Conservation (phyloP, 2,888 invertebrate genomes). For the Conops quadrifasciatus region DNA sequence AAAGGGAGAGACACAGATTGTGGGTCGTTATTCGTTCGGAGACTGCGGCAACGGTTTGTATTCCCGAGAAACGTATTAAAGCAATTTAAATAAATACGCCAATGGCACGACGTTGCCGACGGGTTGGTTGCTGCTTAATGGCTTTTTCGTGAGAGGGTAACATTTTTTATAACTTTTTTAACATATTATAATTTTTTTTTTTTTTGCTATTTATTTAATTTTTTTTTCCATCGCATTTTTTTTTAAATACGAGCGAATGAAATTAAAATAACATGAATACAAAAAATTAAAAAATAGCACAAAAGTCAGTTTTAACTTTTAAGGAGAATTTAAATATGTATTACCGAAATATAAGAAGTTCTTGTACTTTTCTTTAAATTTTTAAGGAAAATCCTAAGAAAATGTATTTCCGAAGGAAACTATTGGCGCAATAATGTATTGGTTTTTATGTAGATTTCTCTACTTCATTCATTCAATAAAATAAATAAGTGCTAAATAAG, state of each 20-base stretch:
- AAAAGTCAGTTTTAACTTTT: background rate
- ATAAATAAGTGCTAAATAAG: too few species aligned
- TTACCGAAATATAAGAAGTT: too few species aligned
- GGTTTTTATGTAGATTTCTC: too few species aligned
- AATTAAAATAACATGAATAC: background rate
- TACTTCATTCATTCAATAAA: too few species aligned
- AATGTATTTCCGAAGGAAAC: too few species aligned
- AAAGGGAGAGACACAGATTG: background rate
- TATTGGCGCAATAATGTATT: too few species aligned
- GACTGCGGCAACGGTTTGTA: background rate
- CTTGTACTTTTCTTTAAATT: too few species aligned
- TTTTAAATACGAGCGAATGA: background rate
- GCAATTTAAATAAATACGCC: constrained; percentile 33
- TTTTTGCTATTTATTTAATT: too few species aligned
- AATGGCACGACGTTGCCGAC: constrained; percentile 21
- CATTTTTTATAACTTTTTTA: too few species aligned
- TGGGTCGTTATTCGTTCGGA: too few species aligned
- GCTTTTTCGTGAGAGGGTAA: constrained; percentile 32
- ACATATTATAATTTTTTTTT: too few species aligned
- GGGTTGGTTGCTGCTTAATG: constrained; percentile 30
- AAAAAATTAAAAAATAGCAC: background rate
- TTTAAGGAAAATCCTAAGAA: too few species aligned
- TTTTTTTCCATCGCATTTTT: background rate
- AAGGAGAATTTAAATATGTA: background rate
- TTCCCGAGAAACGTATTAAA: constrained; percentile 26